Conservation (phyloP, 2,888 invertebrate species). For the Lasioglossum malachurum region DNA sequence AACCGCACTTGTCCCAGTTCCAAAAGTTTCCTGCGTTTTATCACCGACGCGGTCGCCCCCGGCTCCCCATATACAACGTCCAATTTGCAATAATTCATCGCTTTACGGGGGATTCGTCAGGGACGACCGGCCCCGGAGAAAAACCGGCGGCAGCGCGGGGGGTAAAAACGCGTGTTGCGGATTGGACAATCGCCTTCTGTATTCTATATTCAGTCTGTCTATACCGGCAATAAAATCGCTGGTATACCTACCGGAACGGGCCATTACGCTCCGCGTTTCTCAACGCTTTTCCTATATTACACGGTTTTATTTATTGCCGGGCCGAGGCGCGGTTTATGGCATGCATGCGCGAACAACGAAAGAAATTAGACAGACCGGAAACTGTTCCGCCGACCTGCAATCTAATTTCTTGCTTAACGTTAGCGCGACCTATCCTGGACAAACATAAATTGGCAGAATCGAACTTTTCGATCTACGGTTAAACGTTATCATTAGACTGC, state of each 20-base stretch:
- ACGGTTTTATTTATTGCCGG: constrained; percentile 9
- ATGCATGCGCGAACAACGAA: not conserved
- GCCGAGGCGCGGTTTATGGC: not conserved
- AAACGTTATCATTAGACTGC: too few species aligned
- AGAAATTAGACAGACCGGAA: constrained; percentile 4
- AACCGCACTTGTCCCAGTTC: constrained; percentile 63
- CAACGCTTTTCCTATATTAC: constrained; percentile 8
- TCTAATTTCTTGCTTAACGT: not conserved
- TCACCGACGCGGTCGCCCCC: constrained; percentile 33
- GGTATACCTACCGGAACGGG: constrained; percentile 2
- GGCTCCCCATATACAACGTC: constrained; percentile 32
- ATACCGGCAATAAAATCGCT: constrained; percentile 13
- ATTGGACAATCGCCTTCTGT: constrained; percentile 9
- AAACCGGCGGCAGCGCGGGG: not conserved
- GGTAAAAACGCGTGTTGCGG: constrained; percentile 9
- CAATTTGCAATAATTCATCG: constrained; percentile 60
- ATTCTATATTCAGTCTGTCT: constrained; percentile 15
- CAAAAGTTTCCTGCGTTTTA: constrained; percentile 55
- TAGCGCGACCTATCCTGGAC: not conserved
- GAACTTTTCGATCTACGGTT: not conserved
- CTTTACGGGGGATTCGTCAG: constrained; percentile 24
- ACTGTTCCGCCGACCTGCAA: not conserved
- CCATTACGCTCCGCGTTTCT: constrained; percentile 4
- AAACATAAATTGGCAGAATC: not conserved
- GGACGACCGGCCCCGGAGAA: not conserved